Conservation (phyloP, 1,140 invertebrate species). For the Vanessa tameamea region DNA sequence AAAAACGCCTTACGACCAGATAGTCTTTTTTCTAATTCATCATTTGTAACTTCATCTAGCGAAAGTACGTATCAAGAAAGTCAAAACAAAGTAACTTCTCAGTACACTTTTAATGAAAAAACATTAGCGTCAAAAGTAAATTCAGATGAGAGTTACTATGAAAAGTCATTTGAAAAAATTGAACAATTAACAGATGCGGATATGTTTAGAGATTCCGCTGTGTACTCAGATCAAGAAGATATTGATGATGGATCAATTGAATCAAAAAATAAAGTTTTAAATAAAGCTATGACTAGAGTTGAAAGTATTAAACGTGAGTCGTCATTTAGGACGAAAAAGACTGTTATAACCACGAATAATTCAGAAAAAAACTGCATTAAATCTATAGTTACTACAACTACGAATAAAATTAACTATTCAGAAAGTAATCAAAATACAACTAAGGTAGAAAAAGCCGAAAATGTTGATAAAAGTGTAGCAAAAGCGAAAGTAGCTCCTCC, state of each 20-base stretch:
- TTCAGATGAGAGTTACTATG: slow-evolving; percentile 86
- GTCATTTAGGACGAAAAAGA: slow-evolving; percentile 55
- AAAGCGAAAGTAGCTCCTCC: slow-evolving; percentile 73
- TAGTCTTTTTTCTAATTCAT: slow-evolving; percentile 81
- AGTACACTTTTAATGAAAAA: slow-evolving; percentile 38
- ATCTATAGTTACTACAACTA: slow-evolving; percentile 45
- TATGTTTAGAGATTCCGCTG: slow-evolving; percentile 90
- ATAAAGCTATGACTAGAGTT: slow-evolving; percentile 56
- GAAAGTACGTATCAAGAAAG: slow-evolving; percentile 76
- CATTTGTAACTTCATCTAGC: slow-evolving; percentile 83
- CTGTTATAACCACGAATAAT: slow-evolving; percentile 44
- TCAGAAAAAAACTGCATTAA: slow-evolving; percentile 50
- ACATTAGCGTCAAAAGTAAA: slow-evolving; percentile 44
- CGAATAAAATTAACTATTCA: slow-evolving; percentile 44
- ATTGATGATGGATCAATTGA: slow-evolving; percentile 51
- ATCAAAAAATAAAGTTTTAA: slow-evolving; percentile 43
- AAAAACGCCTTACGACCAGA: slow-evolving; percentile 79
- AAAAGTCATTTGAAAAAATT: slow-evolving; percentile 88
- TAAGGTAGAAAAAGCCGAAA: slow-evolving; percentile 32
- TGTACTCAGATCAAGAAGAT: slow-evolving; percentile 87
- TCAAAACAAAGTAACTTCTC: slow-evolving; percentile 47
- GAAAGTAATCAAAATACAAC: slow-evolving; percentile 33
- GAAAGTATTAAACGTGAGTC: slow-evolving; percentile 61
- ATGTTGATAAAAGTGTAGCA: slow-evolving; percentile 25
- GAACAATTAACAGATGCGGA: slow-evolving; percentile 84